Conservation (phyloP, 2,113 vertebrate genomes). For the Chascanopsetta lugubris region DNA sequence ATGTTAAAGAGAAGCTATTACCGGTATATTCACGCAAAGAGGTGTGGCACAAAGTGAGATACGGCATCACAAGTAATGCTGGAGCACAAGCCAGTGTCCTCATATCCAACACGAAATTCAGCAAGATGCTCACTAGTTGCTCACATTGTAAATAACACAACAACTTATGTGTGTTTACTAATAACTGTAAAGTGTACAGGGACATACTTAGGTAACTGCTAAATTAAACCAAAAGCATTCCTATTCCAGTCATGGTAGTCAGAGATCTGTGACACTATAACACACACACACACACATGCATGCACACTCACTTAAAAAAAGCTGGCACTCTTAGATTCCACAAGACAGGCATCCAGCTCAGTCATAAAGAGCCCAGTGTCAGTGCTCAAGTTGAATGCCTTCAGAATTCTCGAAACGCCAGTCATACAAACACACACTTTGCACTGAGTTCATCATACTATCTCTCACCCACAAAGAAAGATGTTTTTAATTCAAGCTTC, state of each 20-base stretch:
- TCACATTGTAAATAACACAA: background rate
- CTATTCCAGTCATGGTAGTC: conserved; percentile 10
- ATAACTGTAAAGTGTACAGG: background rate
- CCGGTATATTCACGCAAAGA: too few species aligned
- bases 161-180: conserved; percentile 2
- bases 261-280: background rate
- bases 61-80: background rate
- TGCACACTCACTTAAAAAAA: conserved; percentile 15
- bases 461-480: too few species aligned
- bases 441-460: too few species aligned
- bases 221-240: conserved; percentile 41
- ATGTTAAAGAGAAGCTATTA: too few species aligned
- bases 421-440: background rate
- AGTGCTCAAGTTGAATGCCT: conserved; percentile 19
- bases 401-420: conserved; percentile 16
- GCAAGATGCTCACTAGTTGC: background rate
- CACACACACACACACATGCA: conserved; percentile 11
- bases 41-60: background rate
- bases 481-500: conserved; percentile 37
- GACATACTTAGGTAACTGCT: background rate
- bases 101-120: background rate
- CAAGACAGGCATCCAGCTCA: conserved; percentile 52
- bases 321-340: conserved; percentile 41
- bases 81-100: background rate
- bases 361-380: conserved; percentile 34